Evolutionary conservation across 2,797 vertebrate species (phyloP).

Genomic region (Megaceryle alcyon): DNA sequence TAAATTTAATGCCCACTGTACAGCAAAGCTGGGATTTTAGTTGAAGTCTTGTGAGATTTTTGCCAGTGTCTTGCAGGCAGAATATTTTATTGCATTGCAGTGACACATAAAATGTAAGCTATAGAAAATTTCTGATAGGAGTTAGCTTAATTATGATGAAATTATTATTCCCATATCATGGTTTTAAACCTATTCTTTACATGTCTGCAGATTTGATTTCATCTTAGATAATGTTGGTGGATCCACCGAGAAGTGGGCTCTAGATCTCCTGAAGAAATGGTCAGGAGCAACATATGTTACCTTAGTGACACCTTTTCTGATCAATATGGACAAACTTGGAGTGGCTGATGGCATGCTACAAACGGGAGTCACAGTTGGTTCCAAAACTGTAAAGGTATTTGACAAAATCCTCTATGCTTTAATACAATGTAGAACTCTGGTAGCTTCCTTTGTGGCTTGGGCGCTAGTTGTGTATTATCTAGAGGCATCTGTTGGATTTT

Average conservation of each 20-base stretch:
- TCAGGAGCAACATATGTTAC: constrained; percentile 92
- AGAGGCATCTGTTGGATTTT: not conserved
- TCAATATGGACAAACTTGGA: constrained; percentile 91
- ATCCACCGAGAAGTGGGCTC: constrained; percentile 89
- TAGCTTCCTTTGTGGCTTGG: not conserved
- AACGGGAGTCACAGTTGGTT: constrained; percentile 85
- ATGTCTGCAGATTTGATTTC: constrained; percentile 88
- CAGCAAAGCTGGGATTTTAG: not conserved
- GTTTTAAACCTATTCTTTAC: not conserved
- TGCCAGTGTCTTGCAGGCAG: not conserved
- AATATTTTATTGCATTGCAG: not conserved
- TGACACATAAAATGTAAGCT: not conserved
- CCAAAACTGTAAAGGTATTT: constrained; percentile 89
- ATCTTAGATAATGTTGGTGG: constrained; percentile 95
- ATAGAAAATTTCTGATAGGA: not conserved
- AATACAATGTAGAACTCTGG: not conserved
- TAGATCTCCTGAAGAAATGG: constrained; percentile 90
- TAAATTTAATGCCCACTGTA: not conserved
- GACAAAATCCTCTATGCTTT: not conserved
- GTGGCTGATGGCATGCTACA: constrained; percentile 93
- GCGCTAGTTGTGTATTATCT: not conserved
- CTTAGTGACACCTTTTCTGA: constrained; percentile 92
- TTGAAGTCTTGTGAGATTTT: not conserved
- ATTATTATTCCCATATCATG: not conserved
- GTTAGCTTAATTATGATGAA: not conserved